phyloP scores from a whole-genome alignment of 1,140 invertebrate genomes.

The Saccostrea glomerata region DNA sequence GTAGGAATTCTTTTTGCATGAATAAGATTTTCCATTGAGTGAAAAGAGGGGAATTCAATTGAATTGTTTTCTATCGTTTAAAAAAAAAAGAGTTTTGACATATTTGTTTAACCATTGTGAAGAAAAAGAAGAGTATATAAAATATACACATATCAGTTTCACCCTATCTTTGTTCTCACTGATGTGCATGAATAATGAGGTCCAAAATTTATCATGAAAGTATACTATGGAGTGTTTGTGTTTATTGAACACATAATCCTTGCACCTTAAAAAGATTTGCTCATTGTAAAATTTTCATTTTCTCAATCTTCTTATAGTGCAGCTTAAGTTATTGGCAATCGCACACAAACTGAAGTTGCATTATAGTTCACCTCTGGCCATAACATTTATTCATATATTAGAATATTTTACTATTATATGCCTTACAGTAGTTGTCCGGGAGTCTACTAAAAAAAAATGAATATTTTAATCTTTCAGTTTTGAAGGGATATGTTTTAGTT shows the following conservation, averaged over 20 bases:
- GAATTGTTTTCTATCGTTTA: no score
- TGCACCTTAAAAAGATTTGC: not conserved
- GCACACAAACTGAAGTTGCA: not conserved
- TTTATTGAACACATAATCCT: not conserved
- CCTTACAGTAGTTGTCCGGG: not conserved
- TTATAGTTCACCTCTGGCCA: not conserved
- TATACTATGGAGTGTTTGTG: not conserved
- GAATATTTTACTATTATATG: not conserved
- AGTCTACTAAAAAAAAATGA: not conserved
- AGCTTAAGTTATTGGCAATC: not conserved
- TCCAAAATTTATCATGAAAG: not conserved
- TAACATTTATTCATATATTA: not conserved
- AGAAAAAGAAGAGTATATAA: no score
- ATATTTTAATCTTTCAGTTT: no score
- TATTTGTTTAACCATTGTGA: no score
- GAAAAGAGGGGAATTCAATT: no score
- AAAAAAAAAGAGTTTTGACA: no score
- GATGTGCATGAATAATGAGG: not conserved
- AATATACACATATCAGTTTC: no score
- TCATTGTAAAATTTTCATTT: not conserved
- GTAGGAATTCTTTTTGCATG: no score
- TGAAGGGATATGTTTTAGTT: no score
- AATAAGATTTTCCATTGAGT: no score
- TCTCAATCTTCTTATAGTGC: not conserved
- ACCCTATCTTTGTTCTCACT: not conserved